Base-by-base conservation (phyloP, 1,140 invertebrate species). In the Drosophila athabasca region DNA sequence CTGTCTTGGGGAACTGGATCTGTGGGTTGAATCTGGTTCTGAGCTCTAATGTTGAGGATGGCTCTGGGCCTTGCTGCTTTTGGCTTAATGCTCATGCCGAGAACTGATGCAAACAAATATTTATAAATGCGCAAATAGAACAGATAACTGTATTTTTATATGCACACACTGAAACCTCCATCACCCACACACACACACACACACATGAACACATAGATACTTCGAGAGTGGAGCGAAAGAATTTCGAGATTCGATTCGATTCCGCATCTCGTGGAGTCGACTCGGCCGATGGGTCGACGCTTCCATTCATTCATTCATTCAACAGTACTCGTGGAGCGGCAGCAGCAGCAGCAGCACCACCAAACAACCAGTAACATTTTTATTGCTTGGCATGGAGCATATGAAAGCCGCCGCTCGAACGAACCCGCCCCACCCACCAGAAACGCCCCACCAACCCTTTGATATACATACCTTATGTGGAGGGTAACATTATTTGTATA, bases 101-200 rank as follows among this genome's bases (percentile, higher is more conserved):
- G 74, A 81, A 75, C 82, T 69, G 79, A 81, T 69, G 69, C 82
- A 85, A 85, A 71, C 82, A 85, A 85, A 85, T 85, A 85, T 85
- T 85, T 85, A 85, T 85, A 85, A 85, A 85, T 82, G 82, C 78
- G 83, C 78, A 81, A 81, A 87, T 85, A 85, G 82, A 85, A 87
- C 78, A 85, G 82, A 85, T 85, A 87, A 87, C 76, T 80, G 81
- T 84, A 80, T 84, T 84, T 85, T 84, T 80, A 84, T 84, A 85
- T 85, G 76, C 78, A 81, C 78, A 81, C 77, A 45, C 61, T 60
- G 64, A 54, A 48, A 52, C 35, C 65, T 53, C 54, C 71, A 68
- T 62, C 59, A 39, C 29, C 39, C 44, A 64, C 24, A 55, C 43
- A 49, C 39, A 60, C 45, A 59, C 49, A 50, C 43, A 46, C 48